These are phyloP conservation scores for Sporophila hypoxantha DNA, from an alignment of 2,113 vertebrate genomes.

Conservation along the genomic window DNA sequence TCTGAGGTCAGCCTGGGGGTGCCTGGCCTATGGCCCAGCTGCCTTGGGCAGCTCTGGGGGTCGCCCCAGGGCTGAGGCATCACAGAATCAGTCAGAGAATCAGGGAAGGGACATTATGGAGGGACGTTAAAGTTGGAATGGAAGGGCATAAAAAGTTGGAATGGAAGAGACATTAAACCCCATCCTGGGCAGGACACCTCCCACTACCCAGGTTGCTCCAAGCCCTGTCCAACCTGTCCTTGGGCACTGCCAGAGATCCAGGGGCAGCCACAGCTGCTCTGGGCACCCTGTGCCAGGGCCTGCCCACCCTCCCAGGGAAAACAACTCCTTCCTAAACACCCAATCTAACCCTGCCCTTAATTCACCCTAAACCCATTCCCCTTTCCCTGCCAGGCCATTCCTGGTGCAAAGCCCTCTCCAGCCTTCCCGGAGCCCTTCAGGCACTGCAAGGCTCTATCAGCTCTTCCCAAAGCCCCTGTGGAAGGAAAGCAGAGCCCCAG, in stretches of 20 bases:
- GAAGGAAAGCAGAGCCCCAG: not conserved
- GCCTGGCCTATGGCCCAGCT: not conserved
- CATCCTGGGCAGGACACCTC: not conserved
- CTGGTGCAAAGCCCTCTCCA: not conserved
- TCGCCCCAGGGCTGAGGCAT: not conserved
- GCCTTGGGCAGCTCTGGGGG: not conserved
- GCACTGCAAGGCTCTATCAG: accelerated
- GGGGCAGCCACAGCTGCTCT: not conserved
- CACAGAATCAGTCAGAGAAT: not conserved
- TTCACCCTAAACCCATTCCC: not conserved
- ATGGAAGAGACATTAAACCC: not conserved
- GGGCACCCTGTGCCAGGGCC: not conserved
- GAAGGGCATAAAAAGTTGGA: no score
- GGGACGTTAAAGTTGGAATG: no score
- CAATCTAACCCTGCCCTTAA: no score
- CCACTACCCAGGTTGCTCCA: accelerated
- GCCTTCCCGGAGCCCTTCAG: not conserved
- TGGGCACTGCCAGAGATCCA: not conserved
- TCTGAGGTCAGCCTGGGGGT: not conserved
- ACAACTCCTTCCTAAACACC: accelerated
- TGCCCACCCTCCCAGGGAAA: not conserved
- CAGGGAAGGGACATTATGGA: not conserved
- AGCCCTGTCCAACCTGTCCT: accelerated
- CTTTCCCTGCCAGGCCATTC: not conserved
- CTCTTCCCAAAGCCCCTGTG: not conserved